Percentiles rank a stretch among this genome's conserved stretches.
These are phyloP conservation scores for Chaunax sp. DNA, from an alignment of 2,797 vertebrate species.

Conservation along the genomic window DNA sequence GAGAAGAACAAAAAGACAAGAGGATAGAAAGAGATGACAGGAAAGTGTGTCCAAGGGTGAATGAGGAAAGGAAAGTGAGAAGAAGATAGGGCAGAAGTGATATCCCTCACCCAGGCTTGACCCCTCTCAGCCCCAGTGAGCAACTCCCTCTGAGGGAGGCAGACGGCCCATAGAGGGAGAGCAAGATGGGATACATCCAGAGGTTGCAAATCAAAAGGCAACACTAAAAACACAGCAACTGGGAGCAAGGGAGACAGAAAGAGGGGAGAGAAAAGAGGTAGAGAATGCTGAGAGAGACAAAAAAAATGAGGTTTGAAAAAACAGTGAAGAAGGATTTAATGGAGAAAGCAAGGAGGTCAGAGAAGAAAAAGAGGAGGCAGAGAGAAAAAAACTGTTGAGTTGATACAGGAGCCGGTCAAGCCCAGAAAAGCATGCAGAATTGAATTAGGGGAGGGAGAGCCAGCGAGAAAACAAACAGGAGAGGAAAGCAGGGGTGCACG, in stretches of 20 bases:
- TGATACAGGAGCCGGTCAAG: slow-evolving; percentile 47
- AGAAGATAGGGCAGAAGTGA: slow-evolving; percentile 74
- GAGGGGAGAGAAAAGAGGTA: slow-evolving; percentile 22
- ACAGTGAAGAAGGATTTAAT: slow-evolving; percentile 52
- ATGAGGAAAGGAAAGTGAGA: slow-evolving; percentile 49
- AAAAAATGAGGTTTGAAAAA: slow-evolving; percentile 19
- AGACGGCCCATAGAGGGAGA: slow-evolving; percentile 57
- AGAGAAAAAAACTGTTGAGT: slow-evolving; percentile 47
- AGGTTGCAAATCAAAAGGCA: slow-evolving; percentile 80
- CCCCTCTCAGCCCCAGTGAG: slow-evolving; percentile 73
- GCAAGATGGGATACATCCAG: slow-evolving; percentile 70
- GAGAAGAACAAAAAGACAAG: slow-evolving; percentile 1
- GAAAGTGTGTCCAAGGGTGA: slow-evolving; percentile 30
- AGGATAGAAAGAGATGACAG: background rate
- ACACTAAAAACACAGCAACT: slow-evolving; percentile 69
- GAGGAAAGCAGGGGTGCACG: slow-evolving; percentile 64
- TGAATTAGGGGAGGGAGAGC: slow-evolving; percentile 77
- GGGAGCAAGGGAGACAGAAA: slow-evolving; percentile 44
- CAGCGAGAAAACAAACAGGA: slow-evolving; percentile 51
- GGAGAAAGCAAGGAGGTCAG: slow-evolving; percentile 30
- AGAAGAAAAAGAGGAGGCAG: slow-evolving; percentile 40
- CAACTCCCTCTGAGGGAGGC: slow-evolving; percentile 72
- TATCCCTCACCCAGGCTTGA: slow-evolving; percentile 83
- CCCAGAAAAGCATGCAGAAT: slow-evolving; percentile 82
- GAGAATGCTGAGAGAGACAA: slow-evolving; percentile 36